phyloP scores from a whole-genome alignment of 2,797 vertebrate genomes.

The Ceyx erithaca region DNA sequence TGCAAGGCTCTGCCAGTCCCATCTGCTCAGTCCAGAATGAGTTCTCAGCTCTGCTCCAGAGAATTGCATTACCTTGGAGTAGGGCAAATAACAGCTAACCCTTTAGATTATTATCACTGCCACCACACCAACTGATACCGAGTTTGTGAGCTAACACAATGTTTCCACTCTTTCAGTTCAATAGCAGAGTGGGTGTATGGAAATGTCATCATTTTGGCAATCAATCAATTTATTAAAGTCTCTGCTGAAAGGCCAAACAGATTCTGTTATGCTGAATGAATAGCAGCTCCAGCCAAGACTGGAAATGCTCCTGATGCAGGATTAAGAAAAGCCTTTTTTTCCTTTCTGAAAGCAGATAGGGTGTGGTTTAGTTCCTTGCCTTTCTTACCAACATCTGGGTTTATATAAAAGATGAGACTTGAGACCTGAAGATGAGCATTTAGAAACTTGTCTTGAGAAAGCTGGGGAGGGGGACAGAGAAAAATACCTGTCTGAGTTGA shows the following conservation, averaged over 20 bases:
- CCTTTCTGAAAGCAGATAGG: neutral
- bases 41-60: neutral
- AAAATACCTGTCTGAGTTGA: neutral
- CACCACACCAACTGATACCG: slow-evolving; percentile 22
- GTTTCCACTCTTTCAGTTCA: slow-evolving; percentile 59
- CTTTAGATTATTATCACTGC: slow-evolving; percentile 45
- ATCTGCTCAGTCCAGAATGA: neutral
- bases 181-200: slow-evolving; percentile 56
- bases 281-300: slow-evolving; percentile 5
- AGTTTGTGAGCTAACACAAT: slow-evolving; percentile 44
- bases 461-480: neutral
- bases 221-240: slow-evolving; percentile 59
- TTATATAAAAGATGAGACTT: slow-evolving; percentile 4
- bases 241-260: slow-evolving; percentile 35
- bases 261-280: slow-evolving; percentile 50
- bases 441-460: neutral
- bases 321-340: slow-evolving; percentile 11
- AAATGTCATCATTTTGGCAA: slow-evolving; percentile 71
- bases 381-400: neutral
- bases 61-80: neutral
- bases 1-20: neutral
- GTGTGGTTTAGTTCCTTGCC: slow-evolving; percentile 22
- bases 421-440: neutral
- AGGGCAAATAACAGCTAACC: slow-evolving; percentile 21
- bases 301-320: slow-evolving; percentile 8